Base-by-base conservation (phyloP, 2,797 vertebrate species). In the Lateolabrax maculatus region DNA sequence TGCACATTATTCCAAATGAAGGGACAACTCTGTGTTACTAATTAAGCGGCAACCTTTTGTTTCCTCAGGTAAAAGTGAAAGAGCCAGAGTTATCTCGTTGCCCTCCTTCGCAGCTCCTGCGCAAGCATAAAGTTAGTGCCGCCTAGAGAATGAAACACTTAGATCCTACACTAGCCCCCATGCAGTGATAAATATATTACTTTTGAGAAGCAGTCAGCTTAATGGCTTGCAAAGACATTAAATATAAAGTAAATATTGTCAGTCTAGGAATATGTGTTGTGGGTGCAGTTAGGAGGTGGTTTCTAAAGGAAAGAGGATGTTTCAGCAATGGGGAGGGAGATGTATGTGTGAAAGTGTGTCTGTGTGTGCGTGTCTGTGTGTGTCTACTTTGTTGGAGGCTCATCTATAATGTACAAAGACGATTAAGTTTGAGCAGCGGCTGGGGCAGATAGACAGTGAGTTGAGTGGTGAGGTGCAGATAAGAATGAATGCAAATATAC, bases 401-500 rank as follows among this genome's bases (percentile, higher is more conserved):
- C 92, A 91, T 95, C 92, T 94, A 92, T 93, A 94, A 95, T 93
- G 92, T 92, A 95, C 89, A 93, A 94, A 95, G 92, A 88, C 83
- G 89, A 95, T 95, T 95, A 95, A 80, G 92, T 93, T 75, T 80
- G 86, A 93, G 90, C 90, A 82, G 88, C 79, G 85, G 84, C 88
- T 83, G 82, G 90, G 86, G 61, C 85, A 86, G 88, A 94, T 84
- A 93, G 89, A 91, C 90, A 85, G 90, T 86, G 84, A 75, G 91
- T 83, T 92, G 94, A 95, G 94, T 94, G 95, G 90, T 41, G 92
- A 87, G 87, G 86, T 88, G 90, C 92, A 94, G 95, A 95, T 95
- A 95, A 95, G 93, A 94, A 95, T 90, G 89, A 92, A 95, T 95
- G 94, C 94, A 95, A 96, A 96, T 95, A 94, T 91, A 91, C 91